These are phyloP conservation scores for Pollicipes pollicipes DNA, from an alignment of 1,140 invertebrate species.

Conservation along the genomic window DNA sequence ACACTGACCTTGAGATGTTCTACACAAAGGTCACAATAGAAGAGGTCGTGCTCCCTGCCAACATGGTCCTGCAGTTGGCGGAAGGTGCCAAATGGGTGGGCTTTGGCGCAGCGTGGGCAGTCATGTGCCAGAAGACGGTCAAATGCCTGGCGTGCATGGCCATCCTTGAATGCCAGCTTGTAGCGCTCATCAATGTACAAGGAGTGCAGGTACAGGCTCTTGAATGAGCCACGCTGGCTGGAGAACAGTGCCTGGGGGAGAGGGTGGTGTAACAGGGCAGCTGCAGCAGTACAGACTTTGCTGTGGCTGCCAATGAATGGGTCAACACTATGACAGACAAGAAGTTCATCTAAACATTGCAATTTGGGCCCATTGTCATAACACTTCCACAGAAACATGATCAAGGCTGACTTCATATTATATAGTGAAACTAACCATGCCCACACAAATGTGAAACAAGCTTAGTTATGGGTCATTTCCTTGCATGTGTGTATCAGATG, in stretches of 20 bases:
- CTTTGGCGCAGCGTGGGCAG: background rate
- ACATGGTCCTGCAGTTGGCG: constrained; percentile 61
- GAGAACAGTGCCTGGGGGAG: background rate
- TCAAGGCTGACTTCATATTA: too few species aligned
- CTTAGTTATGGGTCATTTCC: too few species aligned
- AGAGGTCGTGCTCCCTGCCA: constrained; percentile 56
- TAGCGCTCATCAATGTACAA: background rate
- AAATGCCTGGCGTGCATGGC: background rate
- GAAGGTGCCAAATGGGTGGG: constrained; percentile 44
- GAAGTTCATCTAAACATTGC: too few species aligned
- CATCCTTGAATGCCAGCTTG: background rate
- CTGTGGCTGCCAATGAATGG: too few species aligned
- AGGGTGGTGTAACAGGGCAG: too few species aligned
- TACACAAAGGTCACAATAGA: constrained; percentile 78
- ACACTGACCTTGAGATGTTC: constrained; percentile 61
- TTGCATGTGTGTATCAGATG: too few species aligned
- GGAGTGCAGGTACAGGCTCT: background rate
- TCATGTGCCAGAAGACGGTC: background rate
- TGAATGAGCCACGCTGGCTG: background rate
- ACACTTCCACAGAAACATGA: too few species aligned
- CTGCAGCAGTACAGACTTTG: too few species aligned
- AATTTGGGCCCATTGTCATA: too few species aligned
- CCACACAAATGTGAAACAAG: too few species aligned
- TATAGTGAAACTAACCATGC: too few species aligned
- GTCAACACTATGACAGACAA: too few species aligned